Base-by-base conservation (phyloP, 2,113 vertebrate species). In the Chaetura pelagica region DNA sequence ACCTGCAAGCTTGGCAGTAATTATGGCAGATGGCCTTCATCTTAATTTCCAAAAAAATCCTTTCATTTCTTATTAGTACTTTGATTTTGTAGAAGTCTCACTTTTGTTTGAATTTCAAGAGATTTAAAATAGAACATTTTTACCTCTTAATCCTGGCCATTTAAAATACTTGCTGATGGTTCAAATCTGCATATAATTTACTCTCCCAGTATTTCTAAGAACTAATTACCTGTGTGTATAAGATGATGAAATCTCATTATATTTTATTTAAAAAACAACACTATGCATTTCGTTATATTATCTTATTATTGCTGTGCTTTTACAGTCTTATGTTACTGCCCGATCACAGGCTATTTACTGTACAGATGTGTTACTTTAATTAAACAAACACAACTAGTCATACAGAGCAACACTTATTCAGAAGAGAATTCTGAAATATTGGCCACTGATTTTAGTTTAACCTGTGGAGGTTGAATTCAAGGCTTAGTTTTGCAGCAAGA, bases 181-280 rank as follows among this genome's bases (percentile, higher is more conserved):
- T 96, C 94, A 97, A 97, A 98, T 97, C 94, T 98, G 97, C 71
- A 96, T 96, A 97, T 98, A 98, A 98, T 98, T 98, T 97, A 94
- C 84, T 97, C 87, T 97, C 95, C 67, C 78, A 40, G 51, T 97
- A 98, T 97, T 98, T 95, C 96, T 97, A 96, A 97, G 97, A 97
- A 98, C 96, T 98, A 98, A 98, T 98, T 98, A 98, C 98, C 95
- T 98, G 89, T 97, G 97, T 95, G 96, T 97, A 97, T 96, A 97
- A 98, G 98, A 98, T 91, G 83, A 97, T 97, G 95, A 98, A 98
- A 98, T 97, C 96, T 98, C 97, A 97, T 98, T 98, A 97, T 97
- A 97, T 98, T 97, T 98, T 97, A 96, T 97, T 98, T 96, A 20
- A 86, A 91, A 96, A 97, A 91, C n/a, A 59, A 72, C 91, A 86